Conservation (phyloP, 2,797 vertebrate species). For the Periparus ater region DNA sequence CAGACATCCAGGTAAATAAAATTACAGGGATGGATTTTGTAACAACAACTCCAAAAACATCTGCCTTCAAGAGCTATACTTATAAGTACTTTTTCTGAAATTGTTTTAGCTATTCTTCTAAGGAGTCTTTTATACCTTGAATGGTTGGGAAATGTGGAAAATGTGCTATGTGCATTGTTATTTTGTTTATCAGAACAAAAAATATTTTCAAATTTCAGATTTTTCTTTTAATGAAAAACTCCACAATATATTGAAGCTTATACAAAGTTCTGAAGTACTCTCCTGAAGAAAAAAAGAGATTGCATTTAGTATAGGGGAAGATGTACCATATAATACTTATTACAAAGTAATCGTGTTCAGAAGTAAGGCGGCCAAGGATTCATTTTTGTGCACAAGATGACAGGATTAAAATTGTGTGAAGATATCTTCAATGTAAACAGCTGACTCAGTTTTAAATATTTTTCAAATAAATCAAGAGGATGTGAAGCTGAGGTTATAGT, state of each 20-base stretch:
- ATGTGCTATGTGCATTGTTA: rapidly evolving
- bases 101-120: not conserved
- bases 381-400: not conserved
- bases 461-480: not conserved
- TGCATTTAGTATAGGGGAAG: not conserved
- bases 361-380: not conserved
- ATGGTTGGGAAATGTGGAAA: not conserved
- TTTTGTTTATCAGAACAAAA: not conserved
- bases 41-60: not conserved
- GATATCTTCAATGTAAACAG: not conserved
- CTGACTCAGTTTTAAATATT: not conserved
- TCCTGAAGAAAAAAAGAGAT: not conserved
- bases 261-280: not conserved
- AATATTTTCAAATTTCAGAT: not conserved
- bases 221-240: not conserved
- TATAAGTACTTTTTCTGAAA: not conserved
- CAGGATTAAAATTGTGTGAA: not conserved
- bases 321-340: not conserved
- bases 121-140: not conserved
- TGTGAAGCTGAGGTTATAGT: not conserved
- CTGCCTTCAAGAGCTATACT: not conserved
- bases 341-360: not conserved
- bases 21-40: not conserved
- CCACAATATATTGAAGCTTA: not conserved
- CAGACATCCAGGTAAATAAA: not conserved